A percentile compares a stretch with the other conserved stretches of the same genome.
phyloP scores from a whole-genome alignment of 1,140 invertebrate species.

The Meloidogyne chitwoodi region DNA sequence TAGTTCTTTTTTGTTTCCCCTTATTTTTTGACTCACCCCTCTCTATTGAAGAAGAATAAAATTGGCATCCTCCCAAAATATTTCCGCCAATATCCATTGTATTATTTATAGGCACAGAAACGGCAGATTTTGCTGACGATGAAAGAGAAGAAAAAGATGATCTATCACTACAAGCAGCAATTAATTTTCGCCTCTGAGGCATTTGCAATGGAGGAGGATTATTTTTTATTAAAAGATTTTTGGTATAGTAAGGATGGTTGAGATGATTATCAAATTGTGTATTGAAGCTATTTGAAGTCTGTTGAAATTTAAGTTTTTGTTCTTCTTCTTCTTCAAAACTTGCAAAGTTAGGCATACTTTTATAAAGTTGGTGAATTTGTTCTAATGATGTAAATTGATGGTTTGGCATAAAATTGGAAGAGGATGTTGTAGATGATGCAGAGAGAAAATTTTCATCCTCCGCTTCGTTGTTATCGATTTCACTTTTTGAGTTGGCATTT shows the following conservation, averaged over 20 bases:
- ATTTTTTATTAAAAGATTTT: too few relatives aligned
- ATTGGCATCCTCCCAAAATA: too few relatives aligned
- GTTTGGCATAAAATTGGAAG: background rate
- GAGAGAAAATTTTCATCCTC: background rate
- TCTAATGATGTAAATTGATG: background rate
- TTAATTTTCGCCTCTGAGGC: too few relatives aligned
- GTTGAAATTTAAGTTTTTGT: background rate
- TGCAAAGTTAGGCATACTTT: slow-evolving; percentile 8
- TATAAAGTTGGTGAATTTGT: slow-evolving; percentile 3
- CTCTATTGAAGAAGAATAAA: too few relatives aligned
- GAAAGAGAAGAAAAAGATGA: too few relatives aligned
- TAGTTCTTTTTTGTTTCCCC: too few relatives aligned
- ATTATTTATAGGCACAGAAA: too few relatives aligned
- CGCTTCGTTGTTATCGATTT: background rate
- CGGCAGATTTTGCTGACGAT: too few relatives aligned
- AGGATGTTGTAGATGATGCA: background rate
- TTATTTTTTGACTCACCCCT: too few relatives aligned
- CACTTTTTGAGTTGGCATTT: background rate
- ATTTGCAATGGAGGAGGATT: too few relatives aligned
- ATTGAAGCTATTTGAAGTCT: background rate
- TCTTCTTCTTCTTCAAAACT: background rate
- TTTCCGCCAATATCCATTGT: too few relatives aligned
- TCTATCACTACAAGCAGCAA: too few relatives aligned
- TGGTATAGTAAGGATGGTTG: background rate
- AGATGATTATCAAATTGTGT: background rate